phyloP scores from a whole-genome alignment of 2,113 vertebrate species.

The Amblyopsis rosae region DNA sequence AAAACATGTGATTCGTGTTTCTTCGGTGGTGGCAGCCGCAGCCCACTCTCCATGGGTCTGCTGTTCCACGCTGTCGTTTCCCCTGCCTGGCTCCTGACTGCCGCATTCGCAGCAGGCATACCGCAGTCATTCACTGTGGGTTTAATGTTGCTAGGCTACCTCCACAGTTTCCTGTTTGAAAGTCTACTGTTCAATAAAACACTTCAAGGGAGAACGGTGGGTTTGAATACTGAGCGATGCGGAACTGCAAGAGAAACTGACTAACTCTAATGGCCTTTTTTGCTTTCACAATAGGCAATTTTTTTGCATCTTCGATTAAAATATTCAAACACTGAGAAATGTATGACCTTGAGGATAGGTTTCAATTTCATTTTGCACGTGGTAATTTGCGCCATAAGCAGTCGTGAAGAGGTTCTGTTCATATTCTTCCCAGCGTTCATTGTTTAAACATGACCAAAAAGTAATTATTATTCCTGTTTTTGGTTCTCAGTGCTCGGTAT shows the following conservation, averaged over 20 bases:
- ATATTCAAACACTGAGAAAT: slow-evolving; percentile 15
- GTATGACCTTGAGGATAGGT: slow-evolving; percentile 17
- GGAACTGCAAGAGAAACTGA: slow-evolving; percentile 59
- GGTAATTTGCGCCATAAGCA: slow-evolving; percentile 29
- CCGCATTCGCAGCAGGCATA: slow-evolving; percentile 49
- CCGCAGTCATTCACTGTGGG: slow-evolving; percentile 60
- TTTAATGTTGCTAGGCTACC: slow-evolving; percentile 80
- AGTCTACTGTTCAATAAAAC: slow-evolving; percentile 75
- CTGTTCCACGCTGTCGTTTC: slow-evolving; percentile 53
- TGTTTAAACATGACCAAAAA: neutral
- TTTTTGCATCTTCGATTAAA: slow-evolving; percentile 11
- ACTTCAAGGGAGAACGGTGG: slow-evolving; percentile 71
- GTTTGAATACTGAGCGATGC: slow-evolving; percentile 71
- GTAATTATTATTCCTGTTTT: slow-evolving; percentile 42
- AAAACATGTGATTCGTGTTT: neutral
- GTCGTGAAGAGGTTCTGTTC: slow-evolving; percentile 13
- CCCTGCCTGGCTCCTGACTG: slow-evolving; percentile 43
- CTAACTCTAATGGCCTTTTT: slow-evolving; percentile 54
- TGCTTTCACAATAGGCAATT: slow-evolving; percentile 31
- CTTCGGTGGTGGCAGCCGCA: slow-evolving; percentile 52
- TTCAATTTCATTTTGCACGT: slow-evolving; percentile 15
- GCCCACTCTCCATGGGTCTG: slow-evolving; percentile 67
- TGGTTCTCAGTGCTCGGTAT: slow-evolving; percentile 25
- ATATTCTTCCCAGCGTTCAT: slow-evolving; percentile 1
- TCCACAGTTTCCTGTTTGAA: slow-evolving; percentile 61